phyloP scores from a whole-genome alignment of 2,113 vertebrate species.

The Columba janthina region DNA sequence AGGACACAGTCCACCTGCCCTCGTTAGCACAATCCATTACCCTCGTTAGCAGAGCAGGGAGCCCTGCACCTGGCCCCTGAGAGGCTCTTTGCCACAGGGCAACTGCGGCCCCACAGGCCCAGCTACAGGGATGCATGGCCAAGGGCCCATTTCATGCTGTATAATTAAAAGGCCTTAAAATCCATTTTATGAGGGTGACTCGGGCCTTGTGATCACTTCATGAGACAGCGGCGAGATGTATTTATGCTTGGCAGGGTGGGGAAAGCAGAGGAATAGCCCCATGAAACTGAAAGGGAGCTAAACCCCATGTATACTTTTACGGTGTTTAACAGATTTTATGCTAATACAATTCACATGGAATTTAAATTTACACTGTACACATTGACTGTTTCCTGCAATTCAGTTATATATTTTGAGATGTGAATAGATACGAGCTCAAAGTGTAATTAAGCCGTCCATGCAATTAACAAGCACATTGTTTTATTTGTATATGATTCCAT shows the following conservation, averaged over 20 bases:
- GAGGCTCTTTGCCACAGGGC: rapidly evolving
- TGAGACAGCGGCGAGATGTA: neutral
- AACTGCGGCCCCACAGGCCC: neutral
- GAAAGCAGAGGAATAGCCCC: neutral
- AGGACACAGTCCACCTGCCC: neutral
- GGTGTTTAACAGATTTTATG: neutral
- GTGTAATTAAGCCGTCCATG: neutral
- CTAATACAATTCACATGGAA: neutral
- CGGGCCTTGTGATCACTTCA: neutral
- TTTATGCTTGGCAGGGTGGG: neutral
- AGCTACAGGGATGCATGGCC: rapidly evolving
- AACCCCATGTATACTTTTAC: neutral
- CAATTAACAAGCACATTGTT: neutral
- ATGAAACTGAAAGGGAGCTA: neutral
- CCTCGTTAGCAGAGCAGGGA: neutral
- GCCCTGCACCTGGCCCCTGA: neutral
- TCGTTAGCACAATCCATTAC: neutral
- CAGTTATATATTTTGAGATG: neutral
- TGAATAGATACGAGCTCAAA: neutral
- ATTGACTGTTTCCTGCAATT: neutral
- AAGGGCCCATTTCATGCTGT: neutral
- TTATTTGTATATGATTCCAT: neutral
- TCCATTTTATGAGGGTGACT: neutral
- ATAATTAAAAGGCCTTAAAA: constrained; percentile 23
- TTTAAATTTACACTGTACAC: neutral